Evolutionary conservation across 2,113 vertebrate genomes (phyloP), one percentile per base, ranked within the genome.

Genomic region (Leptocoma aspasia): DNA sequence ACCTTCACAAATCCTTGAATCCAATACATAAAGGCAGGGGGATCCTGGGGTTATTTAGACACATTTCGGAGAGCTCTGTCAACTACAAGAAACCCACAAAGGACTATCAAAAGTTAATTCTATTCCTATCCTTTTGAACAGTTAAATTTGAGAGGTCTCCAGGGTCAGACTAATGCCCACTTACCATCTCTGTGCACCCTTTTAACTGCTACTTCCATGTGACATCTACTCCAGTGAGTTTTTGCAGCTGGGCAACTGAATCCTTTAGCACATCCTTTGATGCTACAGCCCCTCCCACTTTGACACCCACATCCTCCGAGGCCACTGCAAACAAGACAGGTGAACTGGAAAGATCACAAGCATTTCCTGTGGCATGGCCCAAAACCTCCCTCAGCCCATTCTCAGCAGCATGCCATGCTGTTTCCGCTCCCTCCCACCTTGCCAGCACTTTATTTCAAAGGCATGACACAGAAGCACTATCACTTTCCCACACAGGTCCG

Each of bases 401-500:
- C 85, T 73, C 42, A 57, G 33, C 89, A 70, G 68, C 0, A 1
- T 11, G 44, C 57, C 41, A 19, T 2, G 47, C 14, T 47, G 44
- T 30, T 82, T 39, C 71, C 47, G 42, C 57, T 63, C 69, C 61
- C 47, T 89, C 82, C 72, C 77, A 45, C 94, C 80, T 59, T 15
- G 3, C 49, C 68, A 70, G 41, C 4, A n/a, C 77, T 86, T 65
- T 66, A 81, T 70, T 92, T 87, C 78, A 93, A 94, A 88, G 91
- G 71, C 92, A 89, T 37, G 63, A 66, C 59, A 31, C 27, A 52
- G 69, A 54, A 78, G 45, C 33, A 31, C 27, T 30, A 9, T 16
- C 61, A 68, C 89, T 75, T 91, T 89, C 86, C 94, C 84, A 81
- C 89, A 53, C 76, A 93, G 79, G 90, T 73, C 94, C 15, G 26